Conservation (phyloP, 2,888 invertebrate genomes). For the Gonocerus acuteangulatus region DNA sequence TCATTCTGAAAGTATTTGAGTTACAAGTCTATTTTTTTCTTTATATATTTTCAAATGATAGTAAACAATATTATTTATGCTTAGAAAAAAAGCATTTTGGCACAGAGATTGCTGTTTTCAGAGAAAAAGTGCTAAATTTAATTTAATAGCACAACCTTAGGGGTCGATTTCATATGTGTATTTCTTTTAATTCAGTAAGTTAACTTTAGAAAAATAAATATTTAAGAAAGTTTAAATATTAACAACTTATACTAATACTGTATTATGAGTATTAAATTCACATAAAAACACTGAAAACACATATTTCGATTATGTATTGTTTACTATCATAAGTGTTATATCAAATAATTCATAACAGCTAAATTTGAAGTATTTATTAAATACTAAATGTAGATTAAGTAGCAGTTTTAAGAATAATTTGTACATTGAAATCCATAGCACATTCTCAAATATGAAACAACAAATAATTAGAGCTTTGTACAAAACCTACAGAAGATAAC, state of each 20-base stretch:
- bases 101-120: too few species aligned
- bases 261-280: slow-evolving; percentile 11
- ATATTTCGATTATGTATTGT: slow-evolving; percentile 7
- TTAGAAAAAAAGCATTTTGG: too few species aligned
- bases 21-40: too few species aligned
- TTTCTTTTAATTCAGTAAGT: too few species aligned
- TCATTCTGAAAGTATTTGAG: too few species aligned
- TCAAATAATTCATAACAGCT: slow-evolving; percentile 11
- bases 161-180: too few species aligned
- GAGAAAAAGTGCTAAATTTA: too few species aligned
- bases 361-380: slow-evolving; percentile 5
- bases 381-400: slow-evolving; percentile 16
- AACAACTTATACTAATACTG: slow-evolving; percentile 10
- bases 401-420: slow-evolving; percentile 20
- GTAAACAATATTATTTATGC: neutral
- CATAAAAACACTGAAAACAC: neutral
- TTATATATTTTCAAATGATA: neutral
- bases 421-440: slow-evolving; percentile 21
- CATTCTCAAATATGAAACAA: slow-evolving; percentile 18
- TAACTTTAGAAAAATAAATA: neutral
- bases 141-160: too few species aligned
- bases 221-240: slow-evolving; percentile 8
- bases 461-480: slow-evolving; percentile 20
- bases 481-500: slow-evolving; percentile 16
- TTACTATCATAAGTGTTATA: slow-evolving; percentile 20